Base-by-base conservation (phyloP, 2,888 invertebrate genomes). In the Lepidochrysops patricia region DNA sequence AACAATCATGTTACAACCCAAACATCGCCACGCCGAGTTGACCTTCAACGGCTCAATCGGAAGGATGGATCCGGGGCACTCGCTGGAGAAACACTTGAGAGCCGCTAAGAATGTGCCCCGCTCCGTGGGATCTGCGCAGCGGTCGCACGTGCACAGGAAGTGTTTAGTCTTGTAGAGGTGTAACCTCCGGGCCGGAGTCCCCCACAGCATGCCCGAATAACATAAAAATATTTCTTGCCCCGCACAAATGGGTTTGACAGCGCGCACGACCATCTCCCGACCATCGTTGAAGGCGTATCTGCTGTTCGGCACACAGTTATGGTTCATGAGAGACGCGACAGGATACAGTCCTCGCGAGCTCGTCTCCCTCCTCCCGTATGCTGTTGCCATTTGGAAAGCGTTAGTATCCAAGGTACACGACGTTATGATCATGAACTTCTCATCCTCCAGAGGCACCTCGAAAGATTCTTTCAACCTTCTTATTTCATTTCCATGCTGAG, bases 41-140 rank as follows among this genome's bases (percentile, higher is more conserved):
- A 73, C 67, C 56, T 87, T 88, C 58, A 92, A 72, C 0, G 93
- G 90, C 61, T 91, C 83, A n/a, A 82, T 70, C 0, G 93, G 91
- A 7, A 93, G 72, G 27, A 94, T 76, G 13, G 85, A 80, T 4
- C 93, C 92, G 0, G 79, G 75, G 68, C 91, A 91, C 50, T 82
- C 74, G 4, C 81, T 73, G 57, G 85, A 80, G 67, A 90, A 90
- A 67, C 93, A 93, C 63, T 87, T 85, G 0, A 93, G 77, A 26
- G 91, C 92, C n/a, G 90, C 86, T 56, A 93, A 75, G 6, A 85
- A 73, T 0, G 92, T 90, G 1, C 92, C 93, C 63, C 91, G 90
- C 82, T 94, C 94, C 43, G 91, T 91, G 0, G 92, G 91, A 75
- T 94, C 94, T 1, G 84, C 76, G 72, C 95, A 95, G 58, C 94